Conservation (phyloP, 2,797 vertebrate species). For the Graptemys geographica region DNA sequence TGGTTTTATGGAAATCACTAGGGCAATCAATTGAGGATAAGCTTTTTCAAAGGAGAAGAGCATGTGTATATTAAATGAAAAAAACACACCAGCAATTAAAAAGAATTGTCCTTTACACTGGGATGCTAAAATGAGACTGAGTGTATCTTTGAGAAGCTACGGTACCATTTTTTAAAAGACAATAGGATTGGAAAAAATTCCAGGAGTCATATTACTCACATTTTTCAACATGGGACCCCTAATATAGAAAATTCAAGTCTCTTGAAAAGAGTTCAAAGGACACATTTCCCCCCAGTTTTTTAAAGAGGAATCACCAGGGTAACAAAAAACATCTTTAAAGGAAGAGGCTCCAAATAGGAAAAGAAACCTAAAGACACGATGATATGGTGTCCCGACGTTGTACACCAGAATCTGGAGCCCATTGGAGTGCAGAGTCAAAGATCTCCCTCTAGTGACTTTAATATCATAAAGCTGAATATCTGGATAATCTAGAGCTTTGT, state of each 20-base stretch:
- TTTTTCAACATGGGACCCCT: conserved; percentile 11
- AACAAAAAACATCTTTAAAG: background rate
- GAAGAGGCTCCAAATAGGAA: background rate
- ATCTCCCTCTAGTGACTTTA: conserved; percentile 13
- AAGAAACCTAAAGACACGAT: background rate
- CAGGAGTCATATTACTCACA: conserved; percentile 8
- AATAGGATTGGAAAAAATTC: background rate
- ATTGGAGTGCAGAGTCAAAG: background rate
- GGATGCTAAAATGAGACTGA: background rate
- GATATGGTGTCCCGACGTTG: background rate
- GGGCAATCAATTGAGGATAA: background rate
- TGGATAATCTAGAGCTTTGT: background rate
- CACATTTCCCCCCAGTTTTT: background rate
- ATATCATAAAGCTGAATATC: background rate
- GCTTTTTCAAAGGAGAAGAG: background rate
- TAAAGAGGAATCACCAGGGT: background rate
- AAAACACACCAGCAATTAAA: background rate
- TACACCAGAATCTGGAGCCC: background rate
- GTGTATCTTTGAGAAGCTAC: conserved; percentile 16
- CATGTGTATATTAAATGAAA: background rate
- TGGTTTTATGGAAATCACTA: conserved; percentile 36
- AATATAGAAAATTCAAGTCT: background rate
- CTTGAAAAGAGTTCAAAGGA: conserved; percentile 10
- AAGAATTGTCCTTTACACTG: background rate
- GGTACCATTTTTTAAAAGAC: background rate